phyloP scores from a whole-genome alignment of 2,113 vertebrate genomes.

The Varanus salvator region DNA sequence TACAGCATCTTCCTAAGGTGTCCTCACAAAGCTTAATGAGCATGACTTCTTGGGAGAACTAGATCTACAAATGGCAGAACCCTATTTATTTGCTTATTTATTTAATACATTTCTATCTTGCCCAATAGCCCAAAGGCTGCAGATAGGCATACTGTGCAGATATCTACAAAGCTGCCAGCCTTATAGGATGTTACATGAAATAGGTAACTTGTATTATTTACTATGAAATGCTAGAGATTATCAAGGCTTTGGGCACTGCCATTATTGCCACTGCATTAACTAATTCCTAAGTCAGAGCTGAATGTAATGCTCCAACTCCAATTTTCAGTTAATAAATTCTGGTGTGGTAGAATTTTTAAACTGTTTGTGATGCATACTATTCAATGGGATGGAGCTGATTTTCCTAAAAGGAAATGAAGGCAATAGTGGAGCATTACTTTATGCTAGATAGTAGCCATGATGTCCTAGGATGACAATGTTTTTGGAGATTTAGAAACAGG shows the following conservation, averaged over 20 bases:
- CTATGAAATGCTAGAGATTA: neutral
- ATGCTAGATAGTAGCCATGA: too few relatives aligned
- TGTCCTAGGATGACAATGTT: too few relatives aligned
- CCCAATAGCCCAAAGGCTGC: neutral
- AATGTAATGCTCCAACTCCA: too few relatives aligned
- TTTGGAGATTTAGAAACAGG: too few relatives aligned
- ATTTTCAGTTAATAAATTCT: too few relatives aligned
- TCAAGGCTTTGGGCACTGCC: too few relatives aligned
- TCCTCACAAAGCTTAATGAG: neutral
- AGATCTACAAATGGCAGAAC: neutral
- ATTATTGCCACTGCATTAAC: neutral
- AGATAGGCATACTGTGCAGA: neutral
- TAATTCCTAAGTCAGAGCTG: neutral
- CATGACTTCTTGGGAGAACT: neutral
- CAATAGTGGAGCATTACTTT: too few relatives aligned
- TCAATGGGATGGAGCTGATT: too few relatives aligned
- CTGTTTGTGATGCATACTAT: too few relatives aligned
- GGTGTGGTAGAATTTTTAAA: too few relatives aligned
- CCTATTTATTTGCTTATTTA: neutral
- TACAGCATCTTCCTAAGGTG: too few relatives aligned
- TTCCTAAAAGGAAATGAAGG: too few relatives aligned
- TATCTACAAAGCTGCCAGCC: neutral
- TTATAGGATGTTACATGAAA: neutral
- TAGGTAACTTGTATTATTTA: neutral
- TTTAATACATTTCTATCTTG: neutral